Evolutionary conservation across 2,888 invertebrate genomes (phyloP).

Genomic region (Tyria jacobaeae): DNA sequence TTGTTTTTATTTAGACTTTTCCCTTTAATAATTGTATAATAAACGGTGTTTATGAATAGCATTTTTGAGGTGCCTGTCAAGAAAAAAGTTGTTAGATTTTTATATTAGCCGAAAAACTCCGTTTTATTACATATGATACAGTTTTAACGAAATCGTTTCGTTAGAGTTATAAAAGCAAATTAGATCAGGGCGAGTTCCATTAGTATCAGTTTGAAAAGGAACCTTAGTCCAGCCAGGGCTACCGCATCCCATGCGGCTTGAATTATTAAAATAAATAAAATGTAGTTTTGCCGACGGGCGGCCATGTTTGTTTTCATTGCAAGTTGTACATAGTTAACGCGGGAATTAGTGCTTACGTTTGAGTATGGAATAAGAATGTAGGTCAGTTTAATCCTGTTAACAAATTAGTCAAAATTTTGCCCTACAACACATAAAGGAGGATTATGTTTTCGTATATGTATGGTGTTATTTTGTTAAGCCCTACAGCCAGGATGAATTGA

Average conservation of each 20-base stretch:
- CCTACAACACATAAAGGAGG: no score
- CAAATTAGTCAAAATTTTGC: background rate
- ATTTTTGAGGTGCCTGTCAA: no score
- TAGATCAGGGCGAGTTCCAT: conserved; percentile 5
- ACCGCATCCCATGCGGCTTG: conserved; percentile 12
- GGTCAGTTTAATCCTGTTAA: background rate
- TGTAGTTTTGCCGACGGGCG: conserved; percentile 2
- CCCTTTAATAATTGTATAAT: no score
- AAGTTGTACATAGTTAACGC: conserved; percentile 15
- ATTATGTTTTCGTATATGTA: no score
- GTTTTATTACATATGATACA: no score
- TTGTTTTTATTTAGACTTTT: no score
- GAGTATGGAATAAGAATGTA: background rate
- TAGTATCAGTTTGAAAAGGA: conserved; percentile 1
- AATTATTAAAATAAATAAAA: conserved; percentile 34
- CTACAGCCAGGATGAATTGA: no score
- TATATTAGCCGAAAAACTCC: no score
- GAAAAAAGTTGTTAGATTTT: no score
- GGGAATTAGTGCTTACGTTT: background rate
- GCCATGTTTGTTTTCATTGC: conserved; percentile 24
- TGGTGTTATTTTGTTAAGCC: no score
- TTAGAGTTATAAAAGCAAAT: background rate
- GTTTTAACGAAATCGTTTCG: no score
- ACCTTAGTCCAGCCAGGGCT: conserved; percentile 14
- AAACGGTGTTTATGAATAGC: no score